Conservation (phyloP, 2,797 vertebrate genomes). For the Cynopterus sphinx region DNA sequence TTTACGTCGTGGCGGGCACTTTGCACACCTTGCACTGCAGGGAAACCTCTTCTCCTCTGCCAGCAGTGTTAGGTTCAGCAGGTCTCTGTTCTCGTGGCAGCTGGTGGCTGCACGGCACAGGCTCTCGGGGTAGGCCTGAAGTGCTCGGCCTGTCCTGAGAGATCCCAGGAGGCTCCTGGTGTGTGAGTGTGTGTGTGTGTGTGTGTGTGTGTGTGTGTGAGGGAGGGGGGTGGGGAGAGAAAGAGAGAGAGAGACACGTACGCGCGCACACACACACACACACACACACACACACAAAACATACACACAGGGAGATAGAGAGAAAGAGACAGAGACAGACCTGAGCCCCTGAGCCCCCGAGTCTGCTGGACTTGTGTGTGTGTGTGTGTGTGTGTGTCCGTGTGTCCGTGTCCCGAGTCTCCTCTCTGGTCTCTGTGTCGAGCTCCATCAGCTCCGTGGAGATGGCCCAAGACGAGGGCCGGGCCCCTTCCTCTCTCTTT, state of each 20-base stretch:
- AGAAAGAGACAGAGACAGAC: background rate
- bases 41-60: too few species aligned
- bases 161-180: background rate
- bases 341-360: background rate
- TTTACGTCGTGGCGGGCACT: too few species aligned
- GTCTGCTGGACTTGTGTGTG: too few species aligned
- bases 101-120: background rate
- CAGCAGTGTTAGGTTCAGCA: background rate
- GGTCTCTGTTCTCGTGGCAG: background rate
- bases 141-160: background rate
- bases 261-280: too few species aligned
- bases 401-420: accelerated
- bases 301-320: too few species aligned
- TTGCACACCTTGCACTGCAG: accelerated
- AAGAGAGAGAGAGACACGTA: too few species aligned
- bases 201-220: too few species aligned
- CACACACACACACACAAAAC: too few species aligned
- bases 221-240: too few species aligned
- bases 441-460: background rate
- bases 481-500: background rate
- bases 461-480: background rate
- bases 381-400: too few species aligned
- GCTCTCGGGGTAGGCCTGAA: background rate
- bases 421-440: background rate
- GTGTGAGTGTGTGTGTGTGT: background rate